Base-by-base conservation (phyloP, 2,888 invertebrate species). In the Tineola bisselliella region DNA sequence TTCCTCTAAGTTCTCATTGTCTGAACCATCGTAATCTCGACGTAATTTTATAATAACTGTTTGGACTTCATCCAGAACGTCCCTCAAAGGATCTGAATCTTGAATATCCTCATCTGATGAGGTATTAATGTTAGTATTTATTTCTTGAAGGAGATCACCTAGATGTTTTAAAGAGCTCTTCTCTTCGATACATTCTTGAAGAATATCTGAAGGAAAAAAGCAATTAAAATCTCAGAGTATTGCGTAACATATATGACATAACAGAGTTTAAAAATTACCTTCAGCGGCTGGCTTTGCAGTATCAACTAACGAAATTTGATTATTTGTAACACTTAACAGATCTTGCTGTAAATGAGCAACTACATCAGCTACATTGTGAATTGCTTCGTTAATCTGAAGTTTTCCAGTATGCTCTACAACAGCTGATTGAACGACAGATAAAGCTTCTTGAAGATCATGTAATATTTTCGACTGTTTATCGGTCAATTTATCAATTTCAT, bases 51-150 rank as follows among this genome's bases (percentile, higher is more conserved):
- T 84, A 13, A 86, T 81, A 1, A 86, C 78, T 18, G 79, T 80
- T 71, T 86, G 87, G 19, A 86, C 76, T 75, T 86, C 84, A 65
- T 87, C 84, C n/a, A 87, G 70, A 33, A 70, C 71, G 66, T 84
- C 75, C 64, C 74, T 71, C 54, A 86, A 66, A 1, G 65, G 64
- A 63, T 84, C 83, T 8, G 67, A 72, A 38, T 75, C 73, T 62
- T 79, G 76, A 31, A 64, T 17, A 19, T 70, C 64, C 63, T 65
- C 68, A 3, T 70, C 69, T 17, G 62, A 61, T 11, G 70, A 63
- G 54, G 69, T 13, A 63, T 72, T 68, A 11, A 83, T 75, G 67
- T 72, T 74, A 4, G 74, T 69, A 43, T 71, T 78, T 1, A 84
- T 73, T 62, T 81, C 79, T 67, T 77, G 69, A 25, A 87, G 70